A percentile compares a stretch with the other conserved stretches of the same genome.
Conservation (phyloP, 2,888 invertebrate genomes). For the Belgica antarctica region DNA sequence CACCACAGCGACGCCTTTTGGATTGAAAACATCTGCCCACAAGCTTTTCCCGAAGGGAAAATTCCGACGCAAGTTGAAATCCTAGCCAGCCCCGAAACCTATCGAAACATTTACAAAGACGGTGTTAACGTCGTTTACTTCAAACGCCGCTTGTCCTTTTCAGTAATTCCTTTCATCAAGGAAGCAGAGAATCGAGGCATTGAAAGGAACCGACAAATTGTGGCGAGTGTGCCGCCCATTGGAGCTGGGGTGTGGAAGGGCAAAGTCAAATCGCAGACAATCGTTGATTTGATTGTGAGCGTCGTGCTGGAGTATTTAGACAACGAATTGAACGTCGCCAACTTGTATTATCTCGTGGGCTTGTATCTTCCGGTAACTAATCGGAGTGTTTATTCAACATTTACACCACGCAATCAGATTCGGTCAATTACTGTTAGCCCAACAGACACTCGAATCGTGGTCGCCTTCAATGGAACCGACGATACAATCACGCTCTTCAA, state of each 20-base stretch:
- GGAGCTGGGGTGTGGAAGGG: slow-evolving; percentile 21
- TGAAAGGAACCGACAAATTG: not conserved
- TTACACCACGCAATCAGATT: not conserved
- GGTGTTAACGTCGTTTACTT: not conserved
- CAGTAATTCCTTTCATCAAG: not conserved
- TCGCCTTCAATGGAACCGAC: not conserved
- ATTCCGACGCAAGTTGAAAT: not conserved
- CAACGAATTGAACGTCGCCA: not conserved
- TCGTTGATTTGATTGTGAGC: not conserved
- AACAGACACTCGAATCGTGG: not conserved
- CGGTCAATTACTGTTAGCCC: not conserved
- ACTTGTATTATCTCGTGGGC: not conserved
- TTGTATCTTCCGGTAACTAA: not conserved
- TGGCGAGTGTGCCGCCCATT: slow-evolving; percentile 1
- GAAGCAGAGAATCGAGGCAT: not conserved
- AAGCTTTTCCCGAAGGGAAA: slow-evolving; percentile 25
- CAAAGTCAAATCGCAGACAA: not conserved
- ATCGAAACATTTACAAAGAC: not conserved
- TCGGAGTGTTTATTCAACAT: not conserved
- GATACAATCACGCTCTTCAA: not conserved
- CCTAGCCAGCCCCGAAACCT: not conserved
- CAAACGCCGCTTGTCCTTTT: not conserved
- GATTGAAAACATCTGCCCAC: slow-evolving; percentile 9
- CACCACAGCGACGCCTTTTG: slow-evolving; percentile 10
- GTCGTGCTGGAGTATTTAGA: slow-evolving; percentile 2